Percentiles rank a stretch among this genome's conserved stretches.
These are phyloP conservation scores for Prochilodus magdalenae DNA, from an alignment of 2,113 vertebrate species.

Conservation along the genomic window DNA sequence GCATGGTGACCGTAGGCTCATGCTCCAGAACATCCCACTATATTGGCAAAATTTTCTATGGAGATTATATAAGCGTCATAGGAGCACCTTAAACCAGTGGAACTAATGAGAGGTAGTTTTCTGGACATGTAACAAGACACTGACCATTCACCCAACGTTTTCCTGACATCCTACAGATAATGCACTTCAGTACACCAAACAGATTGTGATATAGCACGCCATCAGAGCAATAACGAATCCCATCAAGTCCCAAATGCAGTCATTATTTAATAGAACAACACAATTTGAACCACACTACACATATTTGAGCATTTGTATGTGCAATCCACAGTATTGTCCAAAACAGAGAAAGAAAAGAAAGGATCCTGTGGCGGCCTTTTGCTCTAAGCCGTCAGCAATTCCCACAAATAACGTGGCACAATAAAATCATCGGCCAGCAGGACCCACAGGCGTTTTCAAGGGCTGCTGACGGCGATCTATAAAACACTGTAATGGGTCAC, in stretches of 20 bases:
- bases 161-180: neutral
- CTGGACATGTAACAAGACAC: neutral
- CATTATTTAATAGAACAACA: constrained; percentile 5
- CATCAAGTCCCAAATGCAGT: neutral
- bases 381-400: constrained; percentile 75
- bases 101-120: neutral
- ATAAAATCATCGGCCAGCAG: constrained; percentile 76
- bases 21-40: neutral
- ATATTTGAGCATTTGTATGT: neutral
- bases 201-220: neutral
- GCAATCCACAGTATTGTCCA: neutral
- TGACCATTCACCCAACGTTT: neutral
- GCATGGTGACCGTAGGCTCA: neutral
- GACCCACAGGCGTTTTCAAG: constrained; percentile 73
- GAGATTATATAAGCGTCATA: neutral
- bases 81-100: neutral
- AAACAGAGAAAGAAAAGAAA: constrained; percentile 15
- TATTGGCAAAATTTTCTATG: neutral
- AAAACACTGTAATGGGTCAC: constrained; percentile 81
- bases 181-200: too few species aligned
- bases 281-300: neutral
- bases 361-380: constrained; percentile 71
- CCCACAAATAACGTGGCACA: constrained; percentile 77
- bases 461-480: constrained; percentile 79
- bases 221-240: neutral